Percentiles rank a stretch among this genome's conserved stretches.
Evolutionary conservation across 64 coral and sea anemone genomes (phyloP).

Genomic region (Montipora sp.): DNA sequence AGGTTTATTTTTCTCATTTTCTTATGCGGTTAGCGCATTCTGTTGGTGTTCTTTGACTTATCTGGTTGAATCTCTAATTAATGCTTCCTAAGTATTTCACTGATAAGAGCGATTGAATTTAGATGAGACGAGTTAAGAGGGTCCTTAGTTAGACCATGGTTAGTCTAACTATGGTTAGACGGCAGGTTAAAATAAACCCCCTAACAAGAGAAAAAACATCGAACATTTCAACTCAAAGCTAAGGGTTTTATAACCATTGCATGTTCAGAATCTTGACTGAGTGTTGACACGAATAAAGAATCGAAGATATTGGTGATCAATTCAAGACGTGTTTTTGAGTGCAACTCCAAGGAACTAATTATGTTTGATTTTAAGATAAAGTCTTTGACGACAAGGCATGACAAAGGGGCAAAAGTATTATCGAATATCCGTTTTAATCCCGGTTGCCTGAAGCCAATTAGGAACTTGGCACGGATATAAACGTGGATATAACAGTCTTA

Average conservation of each 20-base stretch:
- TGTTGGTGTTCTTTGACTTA: neutral
- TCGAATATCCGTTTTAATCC: conserved; percentile 14
- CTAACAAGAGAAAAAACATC: too few relatives aligned
- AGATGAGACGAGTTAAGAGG: too few relatives aligned
- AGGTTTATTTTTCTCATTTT: neutral
- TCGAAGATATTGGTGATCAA: too few relatives aligned
- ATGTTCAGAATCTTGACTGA: too few relatives aligned
- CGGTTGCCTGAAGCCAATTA: conserved; percentile 16
- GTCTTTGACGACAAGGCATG: neutral
- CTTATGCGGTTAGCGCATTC: neutral
- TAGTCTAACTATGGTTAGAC: too few relatives aligned
- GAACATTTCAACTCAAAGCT: too few relatives aligned
- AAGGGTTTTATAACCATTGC: too few relatives aligned
- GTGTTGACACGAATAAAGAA: too few relatives aligned
- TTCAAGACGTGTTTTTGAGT: too few relatives aligned
- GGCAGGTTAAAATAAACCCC: too few relatives aligned
- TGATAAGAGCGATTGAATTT: neutral
- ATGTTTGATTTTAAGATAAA: neutral
- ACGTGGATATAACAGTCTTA: neutral
- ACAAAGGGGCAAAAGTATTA: neutral
- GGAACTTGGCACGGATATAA: neutral
- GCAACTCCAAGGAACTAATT: neutral
- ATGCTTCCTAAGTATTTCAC: neutral
- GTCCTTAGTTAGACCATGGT: too few relatives aligned
- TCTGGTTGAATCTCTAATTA: neutral